Conservation (phyloP, 2,888 invertebrate species). For the Ormyrus thymus region DNA sequence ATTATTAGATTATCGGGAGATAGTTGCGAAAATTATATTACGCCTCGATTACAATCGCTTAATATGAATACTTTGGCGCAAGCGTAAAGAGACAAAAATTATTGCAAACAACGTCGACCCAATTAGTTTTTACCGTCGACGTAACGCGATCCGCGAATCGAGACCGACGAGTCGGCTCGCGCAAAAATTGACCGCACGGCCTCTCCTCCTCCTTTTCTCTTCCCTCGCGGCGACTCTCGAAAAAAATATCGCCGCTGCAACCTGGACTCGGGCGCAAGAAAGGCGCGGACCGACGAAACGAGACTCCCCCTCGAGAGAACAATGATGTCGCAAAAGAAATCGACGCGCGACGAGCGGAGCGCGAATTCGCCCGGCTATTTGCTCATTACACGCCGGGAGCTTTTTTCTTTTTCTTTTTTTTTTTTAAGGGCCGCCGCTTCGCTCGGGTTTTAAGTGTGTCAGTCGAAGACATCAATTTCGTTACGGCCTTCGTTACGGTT, state of each 20-base stretch:
- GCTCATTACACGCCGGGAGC: background rate
- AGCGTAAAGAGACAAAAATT: background rate
- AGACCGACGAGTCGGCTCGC: background rate
- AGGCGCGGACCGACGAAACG: no score
- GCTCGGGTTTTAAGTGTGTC: no score
- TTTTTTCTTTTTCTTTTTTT: background rate
- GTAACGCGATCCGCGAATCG: background rate
- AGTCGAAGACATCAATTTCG: no score
- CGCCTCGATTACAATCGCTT: no score
- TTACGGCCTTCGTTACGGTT: background rate
- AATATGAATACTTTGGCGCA: no score
- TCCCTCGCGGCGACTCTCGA: no score
- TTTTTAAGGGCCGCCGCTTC: no score
- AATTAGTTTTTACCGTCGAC: conserved; percentile 30
- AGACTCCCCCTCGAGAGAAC: background rate
- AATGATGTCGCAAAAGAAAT: conserved; percentile 20
- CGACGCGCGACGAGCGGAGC: background rate
- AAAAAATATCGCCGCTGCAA: no score
- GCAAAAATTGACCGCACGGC: background rate
- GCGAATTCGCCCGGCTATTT: background rate
- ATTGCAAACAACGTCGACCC: conserved; percentile 7
- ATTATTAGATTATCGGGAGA: no score
- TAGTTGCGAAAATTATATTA: no score
- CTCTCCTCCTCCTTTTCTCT: background rate
- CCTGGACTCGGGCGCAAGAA: no score